Evolutionary conservation across 2,888 invertebrate genomes (phyloP), one percentile per base, ranked within the genome.

Genomic region (Caenorhabditis doughertyi): DNA sequence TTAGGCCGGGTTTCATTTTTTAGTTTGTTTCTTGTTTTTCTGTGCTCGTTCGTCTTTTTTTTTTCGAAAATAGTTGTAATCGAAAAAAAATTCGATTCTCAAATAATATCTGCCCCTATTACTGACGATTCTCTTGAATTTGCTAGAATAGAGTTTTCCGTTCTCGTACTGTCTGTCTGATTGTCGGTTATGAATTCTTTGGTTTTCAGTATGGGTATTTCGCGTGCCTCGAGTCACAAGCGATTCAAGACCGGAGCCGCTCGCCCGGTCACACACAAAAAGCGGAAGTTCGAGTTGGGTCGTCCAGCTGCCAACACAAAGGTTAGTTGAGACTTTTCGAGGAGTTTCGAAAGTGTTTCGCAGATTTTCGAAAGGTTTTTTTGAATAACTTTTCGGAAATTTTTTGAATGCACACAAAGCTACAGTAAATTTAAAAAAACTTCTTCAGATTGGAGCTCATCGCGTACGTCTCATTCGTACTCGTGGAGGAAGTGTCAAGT

Each of bases 241-340:
- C 94, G 99, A 92, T 95, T 98, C 93, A 95, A 97, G 92, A 99
- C 99, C 89, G 99, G 99, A 92, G 99, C 99, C 91, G 98, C 98
- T 94, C 95, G 97, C 93, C 96, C 96, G 93, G 96, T 96, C 89
- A 95, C 98, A 91, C 95, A 98, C 90, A 99, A 99, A 95, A 99
- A 99, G 96, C 96, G 99, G 95, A 99, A 99, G 95, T 99, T 96
- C 93, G 99, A 99, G 94, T 95, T 99, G 93, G 99, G 99, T 91
- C 95, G 99, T 89, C 99, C 99, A 89, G 96, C 98, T 90, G 98
- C 99, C 91, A 98, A 98, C 93, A 99, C 99, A 86, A 99, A 98
- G 95, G 96, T 96, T 58, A 49, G 58, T 32, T 71, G 47, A 44
- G 29, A 35, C 5, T 35, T 35, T 7, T 35, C 5, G 9, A 5